Evolutionary conservation across 2,113 vertebrate genomes (phyloP).

Genomic region (Laticauda laticaudata): DNA sequence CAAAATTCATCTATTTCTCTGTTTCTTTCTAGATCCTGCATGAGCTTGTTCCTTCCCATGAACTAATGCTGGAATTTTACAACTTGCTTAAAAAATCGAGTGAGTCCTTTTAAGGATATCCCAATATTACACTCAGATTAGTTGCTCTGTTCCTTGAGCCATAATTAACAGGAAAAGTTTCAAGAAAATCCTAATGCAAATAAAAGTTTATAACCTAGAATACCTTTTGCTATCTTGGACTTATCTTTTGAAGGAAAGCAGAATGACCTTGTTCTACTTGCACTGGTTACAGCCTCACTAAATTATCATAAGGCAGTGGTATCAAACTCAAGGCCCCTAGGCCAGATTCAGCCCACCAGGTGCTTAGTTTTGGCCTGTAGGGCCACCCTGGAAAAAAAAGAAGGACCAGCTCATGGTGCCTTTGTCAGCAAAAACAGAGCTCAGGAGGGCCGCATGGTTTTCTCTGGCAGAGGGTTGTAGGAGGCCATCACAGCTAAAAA

Average conservation of each 20-base stretch:
- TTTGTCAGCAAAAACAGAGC: no score
- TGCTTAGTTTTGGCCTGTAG: no score
- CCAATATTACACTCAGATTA: background rate
- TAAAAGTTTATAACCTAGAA: background rate
- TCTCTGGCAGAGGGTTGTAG: no score
- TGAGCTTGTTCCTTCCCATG: conserved; percentile 83
- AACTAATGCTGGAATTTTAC: conserved; percentile 88
- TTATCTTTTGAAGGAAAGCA: background rate
- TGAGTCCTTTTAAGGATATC: conserved; percentile 59
- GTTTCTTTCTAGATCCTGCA: conserved; percentile 75
- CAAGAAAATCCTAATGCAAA: background rate
- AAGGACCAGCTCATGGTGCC: no score
- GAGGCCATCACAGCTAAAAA: no score
- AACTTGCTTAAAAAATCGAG: conserved; percentile 80
- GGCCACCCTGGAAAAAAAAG: no score
- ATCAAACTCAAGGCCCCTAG: no score
- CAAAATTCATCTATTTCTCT: conserved; percentile 18
- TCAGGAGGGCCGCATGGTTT: no score
- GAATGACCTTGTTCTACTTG: background rate
- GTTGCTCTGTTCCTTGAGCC: background rate
- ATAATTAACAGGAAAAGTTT: background rate
- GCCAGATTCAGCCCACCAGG: no score
- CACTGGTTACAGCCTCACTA: background rate
- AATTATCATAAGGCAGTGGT: background rate
- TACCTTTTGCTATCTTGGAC: background rate